Percentiles rank a stretch among this genome's conserved stretches.
Evolutionary conservation across 2,888 invertebrate genomes (phyloP).

Genomic region (Oscheius myriophilus): DNA sequence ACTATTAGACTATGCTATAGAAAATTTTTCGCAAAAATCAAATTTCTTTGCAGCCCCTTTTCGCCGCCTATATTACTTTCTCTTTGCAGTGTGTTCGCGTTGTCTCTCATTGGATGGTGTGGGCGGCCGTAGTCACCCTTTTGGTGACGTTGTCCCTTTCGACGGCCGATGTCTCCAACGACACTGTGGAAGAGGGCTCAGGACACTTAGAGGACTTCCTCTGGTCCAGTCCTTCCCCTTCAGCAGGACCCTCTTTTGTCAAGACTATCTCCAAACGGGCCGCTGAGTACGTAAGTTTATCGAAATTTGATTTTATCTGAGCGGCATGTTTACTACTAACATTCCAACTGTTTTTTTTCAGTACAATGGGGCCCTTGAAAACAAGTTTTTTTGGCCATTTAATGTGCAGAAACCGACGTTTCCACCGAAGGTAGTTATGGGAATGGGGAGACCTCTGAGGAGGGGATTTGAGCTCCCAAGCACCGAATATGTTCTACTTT

Average conservation of each 20-base stretch:
- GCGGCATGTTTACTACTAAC: too few species aligned
- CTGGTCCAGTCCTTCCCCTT: background rate
- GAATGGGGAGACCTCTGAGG: constrained; percentile 43
- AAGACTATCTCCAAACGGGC: constrained; percentile 21
- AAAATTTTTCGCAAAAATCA: too few species aligned
- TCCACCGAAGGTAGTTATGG: constrained; percentile 39
- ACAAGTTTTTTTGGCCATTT: constrained; percentile 43
- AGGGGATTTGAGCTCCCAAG: constrained; percentile 38
- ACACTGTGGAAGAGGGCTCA: constrained; percentile 18
- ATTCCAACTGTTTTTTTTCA: too few species aligned
- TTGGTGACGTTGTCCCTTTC: constrained; percentile 11
- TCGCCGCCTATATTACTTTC: too few species aligned
- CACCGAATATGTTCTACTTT: constrained; percentile 42
- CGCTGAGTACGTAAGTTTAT: constrained; percentile 20
- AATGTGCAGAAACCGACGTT: constrained; percentile 37
- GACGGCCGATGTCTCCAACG: background rate
- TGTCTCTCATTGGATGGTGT: constrained; percentile 3
- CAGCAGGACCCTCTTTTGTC: background rate
- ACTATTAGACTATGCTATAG: too few species aligned
- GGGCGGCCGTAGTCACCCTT: constrained; percentile 3
- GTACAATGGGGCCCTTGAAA: constrained; percentile 49
- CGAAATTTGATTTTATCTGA: too few species aligned
- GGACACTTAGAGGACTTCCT: constrained; percentile 7
- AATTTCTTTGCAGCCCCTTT: too few species aligned
- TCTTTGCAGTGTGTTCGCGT: too few species aligned